A percentile compares a stretch with the other conserved stretches of the same genome.
phyloP scores from a whole-genome alignment of 2,797 vertebrate genomes.

The Steatocranus sp. region DNA sequence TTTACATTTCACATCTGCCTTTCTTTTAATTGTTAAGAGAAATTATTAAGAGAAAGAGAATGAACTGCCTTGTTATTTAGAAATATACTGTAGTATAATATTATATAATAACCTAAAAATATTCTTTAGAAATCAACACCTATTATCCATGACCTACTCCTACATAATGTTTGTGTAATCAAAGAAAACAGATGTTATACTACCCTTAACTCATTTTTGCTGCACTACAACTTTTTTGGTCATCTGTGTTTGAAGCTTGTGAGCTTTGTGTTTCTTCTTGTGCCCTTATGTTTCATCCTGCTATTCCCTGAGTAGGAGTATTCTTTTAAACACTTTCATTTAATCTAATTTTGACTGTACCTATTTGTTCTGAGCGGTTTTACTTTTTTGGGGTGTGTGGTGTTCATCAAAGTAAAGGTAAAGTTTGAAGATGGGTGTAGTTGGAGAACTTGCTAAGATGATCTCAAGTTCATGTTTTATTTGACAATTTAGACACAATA shows the following conservation, averaged over 20 bases:
- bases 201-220: neutral
- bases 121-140: neutral
- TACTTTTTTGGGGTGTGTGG: neutral
- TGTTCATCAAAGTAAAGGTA: neutral
- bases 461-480: neutral
- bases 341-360: neutral
- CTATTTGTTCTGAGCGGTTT: neutral
- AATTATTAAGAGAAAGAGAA: neutral
- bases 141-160: fast-evolving
- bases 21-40: neutral
- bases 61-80: neutral
- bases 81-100: neutral
- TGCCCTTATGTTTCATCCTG: neutral
- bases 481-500: neutral
- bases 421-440: neutral
- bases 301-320: neutral
- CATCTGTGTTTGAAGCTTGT: neutral
- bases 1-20: neutral
- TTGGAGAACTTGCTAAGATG: neutral
- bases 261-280: neutral
- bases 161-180: neutral
- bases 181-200: neutral
- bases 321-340: neutral
- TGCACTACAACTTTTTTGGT: neutral
- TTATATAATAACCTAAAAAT: neutral